A percentile compares a stretch with the other conserved stretches of the same genome.
These are phyloP conservation scores for Iphiclides podalirius DNA, from an alignment of 2,888 invertebrate species.

Conservation along the genomic window DNA sequence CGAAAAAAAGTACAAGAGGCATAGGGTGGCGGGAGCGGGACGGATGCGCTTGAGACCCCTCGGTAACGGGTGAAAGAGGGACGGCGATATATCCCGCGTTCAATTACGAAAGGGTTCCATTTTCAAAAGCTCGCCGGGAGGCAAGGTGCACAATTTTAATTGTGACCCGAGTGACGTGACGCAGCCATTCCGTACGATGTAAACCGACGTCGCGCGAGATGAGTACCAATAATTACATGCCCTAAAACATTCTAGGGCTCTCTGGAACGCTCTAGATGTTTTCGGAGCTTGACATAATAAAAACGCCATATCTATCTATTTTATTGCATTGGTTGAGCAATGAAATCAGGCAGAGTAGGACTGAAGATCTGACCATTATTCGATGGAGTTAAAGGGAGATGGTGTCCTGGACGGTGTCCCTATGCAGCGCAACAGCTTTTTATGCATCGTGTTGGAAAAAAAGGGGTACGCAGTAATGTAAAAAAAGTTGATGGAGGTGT, in stretches of 20 bases:
- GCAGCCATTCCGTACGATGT: slow-evolving; percentile 33
- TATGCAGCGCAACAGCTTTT: too few species aligned
- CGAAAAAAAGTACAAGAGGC: slow-evolving; percentile 66
- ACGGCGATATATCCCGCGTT: slow-evolving; percentile 35
- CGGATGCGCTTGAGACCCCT: slow-evolving; percentile 29
- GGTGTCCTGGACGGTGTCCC: too few species aligned
- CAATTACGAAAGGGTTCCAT: slow-evolving; percentile 51
- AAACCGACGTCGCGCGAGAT: slow-evolving; percentile 14
- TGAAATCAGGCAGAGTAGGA: too few species aligned
- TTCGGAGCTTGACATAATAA: slow-evolving; percentile 2
- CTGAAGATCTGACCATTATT: too few species aligned
- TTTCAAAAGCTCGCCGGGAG: slow-evolving; percentile 71
- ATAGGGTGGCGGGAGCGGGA: slow-evolving; percentile 51
- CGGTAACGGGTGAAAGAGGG: slow-evolving; percentile 40
- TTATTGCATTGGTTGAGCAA: too few species aligned
- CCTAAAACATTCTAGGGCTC: not conserved
- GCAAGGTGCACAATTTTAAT: slow-evolving; percentile 75
- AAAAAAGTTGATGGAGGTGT: too few species aligned
- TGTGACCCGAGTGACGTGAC: slow-evolving; percentile 68
- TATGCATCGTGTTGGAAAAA: too few species aligned
- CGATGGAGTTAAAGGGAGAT: too few species aligned
- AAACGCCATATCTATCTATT: too few species aligned
- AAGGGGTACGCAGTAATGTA: too few species aligned
- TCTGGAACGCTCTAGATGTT: not conserved
- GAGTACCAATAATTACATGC: slow-evolving; percentile 9